Conservation (phyloP, 1,140 invertebrate species). For the Caenorhabditis remanei region DNA sequence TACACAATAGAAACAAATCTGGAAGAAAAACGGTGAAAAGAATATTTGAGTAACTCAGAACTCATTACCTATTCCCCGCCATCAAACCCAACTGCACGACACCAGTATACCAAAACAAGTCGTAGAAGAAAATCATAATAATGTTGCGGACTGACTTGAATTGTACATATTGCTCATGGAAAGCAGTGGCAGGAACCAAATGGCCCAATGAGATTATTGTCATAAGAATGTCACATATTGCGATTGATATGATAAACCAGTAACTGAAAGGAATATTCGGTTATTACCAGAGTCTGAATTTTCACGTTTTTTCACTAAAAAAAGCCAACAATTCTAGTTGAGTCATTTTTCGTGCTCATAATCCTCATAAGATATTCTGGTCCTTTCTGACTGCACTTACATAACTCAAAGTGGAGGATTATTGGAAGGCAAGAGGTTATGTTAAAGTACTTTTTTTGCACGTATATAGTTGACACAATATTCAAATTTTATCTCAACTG, state of each 20-base stretch:
- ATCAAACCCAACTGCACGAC: slow-evolving; percentile 70
- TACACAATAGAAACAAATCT: slow-evolving; percentile 72
- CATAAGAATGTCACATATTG: slow-evolving; percentile 72
- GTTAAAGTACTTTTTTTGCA: no score
- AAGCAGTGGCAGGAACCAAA: slow-evolving; percentile 70
- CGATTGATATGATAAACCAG: slow-evolving; percentile 72
- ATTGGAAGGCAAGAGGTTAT: no score
- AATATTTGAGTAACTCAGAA: slow-evolving; percentile 3
- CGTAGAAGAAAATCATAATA: slow-evolving; percentile 70
- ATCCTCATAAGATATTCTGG: no score
- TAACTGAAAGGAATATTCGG: slow-evolving; percentile 59
- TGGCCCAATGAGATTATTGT: slow-evolving; percentile 67
- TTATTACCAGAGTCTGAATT: no score
- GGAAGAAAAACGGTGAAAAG: slow-evolving; percentile 46
- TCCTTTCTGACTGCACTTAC: no score
- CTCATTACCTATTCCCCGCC: slow-evolving; percentile 68
- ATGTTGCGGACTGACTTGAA: slow-evolving; percentile 67
- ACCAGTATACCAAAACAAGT: slow-evolving; percentile 71
- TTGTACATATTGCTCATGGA: slow-evolving; percentile 67
- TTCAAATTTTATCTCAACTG: no score
- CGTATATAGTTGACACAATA: no score
- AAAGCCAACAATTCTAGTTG: no score
- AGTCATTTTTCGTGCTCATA: no score
- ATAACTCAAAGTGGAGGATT: no score
- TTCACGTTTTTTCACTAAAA: no score